These are phyloP conservation scores for Macrotrachela quadricornifera DNA, from an alignment of 1,140 invertebrate genomes.

Conservation along the genomic window DNA sequence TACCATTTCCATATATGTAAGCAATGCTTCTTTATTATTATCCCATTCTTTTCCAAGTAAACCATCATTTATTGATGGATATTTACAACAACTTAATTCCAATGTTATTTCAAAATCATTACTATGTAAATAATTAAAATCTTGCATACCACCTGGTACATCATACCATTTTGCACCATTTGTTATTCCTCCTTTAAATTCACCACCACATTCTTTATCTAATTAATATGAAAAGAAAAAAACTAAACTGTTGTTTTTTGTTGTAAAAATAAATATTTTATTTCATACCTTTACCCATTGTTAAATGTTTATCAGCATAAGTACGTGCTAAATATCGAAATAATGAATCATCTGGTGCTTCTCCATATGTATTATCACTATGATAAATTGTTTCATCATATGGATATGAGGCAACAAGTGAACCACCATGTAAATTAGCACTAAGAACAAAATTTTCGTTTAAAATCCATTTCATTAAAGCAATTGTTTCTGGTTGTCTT, in stretches of 20 bases:
- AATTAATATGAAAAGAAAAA: too few relatives aligned
- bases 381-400: slow-evolving; percentile 38
- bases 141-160: slow-evolving; percentile 61
- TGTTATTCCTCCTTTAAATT: slow-evolving; percentile 4
- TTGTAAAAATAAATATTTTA: too few relatives aligned
- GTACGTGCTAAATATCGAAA: slow-evolving; percentile 1
- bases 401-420: slow-evolving; percentile 70
- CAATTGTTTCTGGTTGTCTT: slow-evolving; percentile 55
- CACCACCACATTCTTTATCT: not conserved
- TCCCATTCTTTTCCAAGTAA: slow-evolving; percentile 7
- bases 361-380: not conserved
- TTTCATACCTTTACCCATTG: not conserved
- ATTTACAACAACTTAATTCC: slow-evolving; percentile 90
- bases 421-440: slow-evolving; percentile 82
- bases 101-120: slow-evolving; percentile 95
- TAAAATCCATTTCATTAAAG: slow-evolving; percentile 69
- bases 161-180: slow-evolving; percentile 10
- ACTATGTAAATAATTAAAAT: slow-evolving; percentile 90
- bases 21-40: slow-evolving; percentile 5
- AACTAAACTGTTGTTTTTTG: too few relatives aligned
- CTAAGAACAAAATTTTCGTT: slow-evolving; percentile 74
- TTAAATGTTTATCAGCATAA: slow-evolving; percentile 1
- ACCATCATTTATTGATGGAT: slow-evolving; percentile 35
- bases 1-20: slow-evolving; percentile 4
- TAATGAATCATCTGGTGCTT: slow-evolving; percentile 2